Evolutionary conservation across 2,888 invertebrate genomes (phyloP).

Genomic region (Drosophila recens): DNA sequence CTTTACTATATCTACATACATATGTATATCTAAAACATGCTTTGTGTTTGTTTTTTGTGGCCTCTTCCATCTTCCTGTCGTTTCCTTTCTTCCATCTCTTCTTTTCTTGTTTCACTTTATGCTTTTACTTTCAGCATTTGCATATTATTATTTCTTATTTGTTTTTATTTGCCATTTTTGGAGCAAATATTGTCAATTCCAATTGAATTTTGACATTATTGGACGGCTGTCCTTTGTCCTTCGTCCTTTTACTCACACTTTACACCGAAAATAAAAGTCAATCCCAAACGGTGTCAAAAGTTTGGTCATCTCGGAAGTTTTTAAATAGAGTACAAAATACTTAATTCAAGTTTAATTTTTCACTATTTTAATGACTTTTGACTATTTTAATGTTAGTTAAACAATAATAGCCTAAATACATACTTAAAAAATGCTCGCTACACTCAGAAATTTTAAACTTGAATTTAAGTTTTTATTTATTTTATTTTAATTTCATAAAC

Average conservation of each 20-base stretch:
- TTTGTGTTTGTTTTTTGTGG: slow-evolving; percentile 33
- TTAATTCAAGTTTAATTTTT: no score
- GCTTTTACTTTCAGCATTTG: slow-evolving; percentile 53
- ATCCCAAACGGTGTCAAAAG: no score
- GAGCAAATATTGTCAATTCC: slow-evolving; percentile 63
- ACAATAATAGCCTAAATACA: no score
- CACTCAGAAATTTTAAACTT: no score
- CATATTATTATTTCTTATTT: slow-evolving; percentile 75
- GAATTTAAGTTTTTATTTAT: no score
- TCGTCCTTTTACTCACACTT: neutral
- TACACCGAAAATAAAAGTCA: no score
- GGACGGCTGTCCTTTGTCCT: slow-evolving; percentile 5
- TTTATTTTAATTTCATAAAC: no score
- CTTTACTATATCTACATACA: neutral
- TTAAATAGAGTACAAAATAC: no score
- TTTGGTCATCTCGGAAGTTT: no score
- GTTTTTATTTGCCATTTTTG: slow-evolving; percentile 63
- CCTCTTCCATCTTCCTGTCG: neutral
- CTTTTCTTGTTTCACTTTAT: slow-evolving; percentile 22
- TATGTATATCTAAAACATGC: slow-evolving; percentile 13
- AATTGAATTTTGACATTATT: slow-evolving; percentile 78
- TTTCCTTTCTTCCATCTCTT: neutral
- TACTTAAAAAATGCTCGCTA: no score
- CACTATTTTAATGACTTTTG: no score
- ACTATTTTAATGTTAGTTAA: no score